Evolutionary conservation across 2,797 vertebrate genomes (phyloP).

Genomic region (Stomatorhinus walkeri): DNA sequence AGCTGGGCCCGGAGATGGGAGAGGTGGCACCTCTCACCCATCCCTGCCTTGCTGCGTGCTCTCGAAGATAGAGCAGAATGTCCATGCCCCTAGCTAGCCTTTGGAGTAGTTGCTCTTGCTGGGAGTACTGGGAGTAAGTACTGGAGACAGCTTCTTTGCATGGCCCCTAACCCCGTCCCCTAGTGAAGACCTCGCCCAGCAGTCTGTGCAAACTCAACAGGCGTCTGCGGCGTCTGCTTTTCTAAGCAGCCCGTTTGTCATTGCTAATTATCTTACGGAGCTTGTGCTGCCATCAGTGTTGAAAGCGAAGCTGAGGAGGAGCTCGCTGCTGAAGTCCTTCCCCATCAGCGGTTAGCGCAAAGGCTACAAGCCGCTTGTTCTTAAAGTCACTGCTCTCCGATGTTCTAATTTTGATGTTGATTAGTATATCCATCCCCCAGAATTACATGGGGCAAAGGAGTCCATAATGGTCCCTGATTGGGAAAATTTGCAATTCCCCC

Average conservation of each 20-base stretch:
- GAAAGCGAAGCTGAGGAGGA: constrained; percentile 31
- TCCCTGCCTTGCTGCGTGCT: constrained; percentile 28
- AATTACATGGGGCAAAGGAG: neutral
- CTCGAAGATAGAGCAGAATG: constrained; percentile 36
- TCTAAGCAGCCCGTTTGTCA: constrained; percentile 55
- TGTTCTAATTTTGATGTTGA: neutral
- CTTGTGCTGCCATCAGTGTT: constrained; percentile 31
- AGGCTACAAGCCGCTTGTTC: constrained; percentile 36
- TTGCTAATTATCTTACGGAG: constrained; percentile 50
- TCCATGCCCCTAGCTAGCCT: constrained; percentile 7
- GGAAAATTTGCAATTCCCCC: neutral
- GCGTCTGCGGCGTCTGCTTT: constrained; percentile 36
- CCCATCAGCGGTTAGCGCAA: constrained; percentile 32
- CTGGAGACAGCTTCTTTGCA: constrained; percentile 22
- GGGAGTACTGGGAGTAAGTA: constrained; percentile 32
- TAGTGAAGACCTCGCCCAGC: constrained; percentile 19
- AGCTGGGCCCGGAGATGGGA: constrained; percentile 25
- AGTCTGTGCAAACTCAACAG: constrained; percentile 40
- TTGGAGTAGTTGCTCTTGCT: neutral
- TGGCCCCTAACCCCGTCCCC: neutral
- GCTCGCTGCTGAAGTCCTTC: constrained; percentile 42
- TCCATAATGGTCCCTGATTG: neutral
- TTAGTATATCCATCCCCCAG: neutral
- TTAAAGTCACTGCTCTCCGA: neutral
- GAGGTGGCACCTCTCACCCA: constrained; percentile 22